Conservation (phyloP, 2,888 invertebrate genomes). For the Scaptomyza tumidula region DNA sequence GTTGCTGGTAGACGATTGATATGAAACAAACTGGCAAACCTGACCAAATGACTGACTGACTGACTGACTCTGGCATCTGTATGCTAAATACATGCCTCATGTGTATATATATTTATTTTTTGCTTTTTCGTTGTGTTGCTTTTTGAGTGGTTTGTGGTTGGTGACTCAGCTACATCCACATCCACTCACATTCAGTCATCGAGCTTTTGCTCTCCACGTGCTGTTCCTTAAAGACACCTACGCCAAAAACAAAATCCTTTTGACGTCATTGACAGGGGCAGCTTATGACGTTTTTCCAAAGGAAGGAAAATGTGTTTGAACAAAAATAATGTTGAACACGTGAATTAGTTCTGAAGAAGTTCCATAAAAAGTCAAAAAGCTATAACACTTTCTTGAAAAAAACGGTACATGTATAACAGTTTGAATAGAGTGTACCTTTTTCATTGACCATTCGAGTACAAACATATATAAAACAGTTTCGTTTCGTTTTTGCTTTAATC, state of each 20-base stretch:
- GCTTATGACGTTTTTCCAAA: slow-evolving; percentile 15
- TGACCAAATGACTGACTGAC: slow-evolving; percentile 20
- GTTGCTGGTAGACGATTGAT: slow-evolving; percentile 55
- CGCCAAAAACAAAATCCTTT: slow-evolving; percentile 63
- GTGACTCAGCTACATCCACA: slow-evolving; percentile 54
- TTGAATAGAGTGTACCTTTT: not conserved
- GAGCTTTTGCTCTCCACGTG: slow-evolving; percentile 54
- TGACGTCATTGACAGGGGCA: slow-evolving; percentile 60
- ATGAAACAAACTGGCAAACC: slow-evolving; percentile 53
- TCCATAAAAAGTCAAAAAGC: too few species aligned
- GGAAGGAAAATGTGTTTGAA: not conserved
- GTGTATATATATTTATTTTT: not conserved
- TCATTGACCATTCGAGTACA: not conserved
- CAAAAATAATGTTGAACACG: not conserved
- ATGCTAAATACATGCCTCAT: slow-evolving; percentile 9
- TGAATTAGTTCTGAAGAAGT: not conserved
- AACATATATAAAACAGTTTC: not conserved
- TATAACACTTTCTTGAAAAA: not conserved
- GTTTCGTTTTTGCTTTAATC: not conserved
- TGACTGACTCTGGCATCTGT: slow-evolving; percentile 27
- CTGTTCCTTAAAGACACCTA: slow-evolving; percentile 55
- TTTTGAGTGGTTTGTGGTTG: slow-evolving; percentile 16
- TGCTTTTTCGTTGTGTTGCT: slow-evolving; percentile 32
- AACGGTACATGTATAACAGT: too few species aligned
- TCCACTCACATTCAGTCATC: slow-evolving; percentile 1